These are phyloP conservation scores for Drosophila kambysellisi DNA, from an alignment of 2,888 invertebrate species.

Conservation along the genomic window DNA sequence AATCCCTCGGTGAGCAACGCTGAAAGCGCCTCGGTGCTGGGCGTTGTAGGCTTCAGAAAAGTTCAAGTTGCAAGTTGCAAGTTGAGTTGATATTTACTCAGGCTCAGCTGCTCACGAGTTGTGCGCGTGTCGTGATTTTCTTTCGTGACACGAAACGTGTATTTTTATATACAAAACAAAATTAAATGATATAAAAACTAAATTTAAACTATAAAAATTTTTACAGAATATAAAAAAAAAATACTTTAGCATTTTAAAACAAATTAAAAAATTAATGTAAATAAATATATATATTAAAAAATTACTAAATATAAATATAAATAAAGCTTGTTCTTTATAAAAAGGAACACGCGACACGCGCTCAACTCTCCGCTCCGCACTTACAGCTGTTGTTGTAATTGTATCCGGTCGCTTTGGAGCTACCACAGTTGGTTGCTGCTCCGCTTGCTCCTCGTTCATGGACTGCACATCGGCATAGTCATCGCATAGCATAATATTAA, in stretches of 20 bases:
- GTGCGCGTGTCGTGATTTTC: not conserved
- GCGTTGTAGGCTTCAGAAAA: constrained; percentile 89
- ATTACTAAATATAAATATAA: no score
- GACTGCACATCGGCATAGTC: constrained; percentile 75
- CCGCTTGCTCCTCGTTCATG: constrained; percentile 61
- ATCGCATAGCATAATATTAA: constrained; percentile 66
- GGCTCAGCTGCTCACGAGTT: not conserved
- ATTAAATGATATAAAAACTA: not conserved
- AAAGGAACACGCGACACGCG: not conserved
- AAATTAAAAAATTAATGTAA: not conserved
- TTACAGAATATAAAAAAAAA: no score
- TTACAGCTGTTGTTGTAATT: constrained; percentile 40
- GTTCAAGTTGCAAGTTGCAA: constrained; percentile 17
- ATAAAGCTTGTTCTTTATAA: not conserved
- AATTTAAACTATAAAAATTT: not conserved
- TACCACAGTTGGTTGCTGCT: not conserved
- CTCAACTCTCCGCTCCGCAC: constrained; percentile 9
- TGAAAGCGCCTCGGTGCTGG: constrained; percentile 91
- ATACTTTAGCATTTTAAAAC: not conserved
- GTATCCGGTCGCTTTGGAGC: not conserved
- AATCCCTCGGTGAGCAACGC: constrained; percentile 94
- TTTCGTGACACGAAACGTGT: no score
- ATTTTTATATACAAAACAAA: not conserved
- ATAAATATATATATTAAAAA: no score
- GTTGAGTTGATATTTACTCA: not conserved